phyloP scores from a whole-genome alignment of 1,140 invertebrate genomes.

The Akabosia matsudoensis region DNA sequence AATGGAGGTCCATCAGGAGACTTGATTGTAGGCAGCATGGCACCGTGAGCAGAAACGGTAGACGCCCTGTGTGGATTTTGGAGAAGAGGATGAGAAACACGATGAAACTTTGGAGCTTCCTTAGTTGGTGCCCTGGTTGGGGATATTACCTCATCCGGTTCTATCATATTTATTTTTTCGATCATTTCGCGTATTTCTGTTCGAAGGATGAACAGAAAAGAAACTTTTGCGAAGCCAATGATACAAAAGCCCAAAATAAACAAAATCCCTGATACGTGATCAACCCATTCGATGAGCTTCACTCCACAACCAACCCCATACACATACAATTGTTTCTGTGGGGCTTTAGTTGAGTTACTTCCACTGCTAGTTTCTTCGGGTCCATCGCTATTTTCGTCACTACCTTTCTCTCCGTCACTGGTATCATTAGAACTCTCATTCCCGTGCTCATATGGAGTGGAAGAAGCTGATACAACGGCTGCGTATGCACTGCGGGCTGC shows the following conservation, averaged over 20 bases:
- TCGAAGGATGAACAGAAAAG: slow-evolving; percentile 77
- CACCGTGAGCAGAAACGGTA: slow-evolving; percentile 28
- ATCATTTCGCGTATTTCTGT: slow-evolving; percentile 78
- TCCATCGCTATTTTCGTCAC: neutral
- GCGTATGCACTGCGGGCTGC: neutral
- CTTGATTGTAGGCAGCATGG: slow-evolving; percentile 27
- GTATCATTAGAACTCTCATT: neutral
- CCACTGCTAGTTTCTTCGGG: neutral
- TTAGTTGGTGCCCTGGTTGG: neutral
- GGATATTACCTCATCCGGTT: slow-evolving; percentile 49
- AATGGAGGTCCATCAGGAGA: slow-evolving; percentile 20
- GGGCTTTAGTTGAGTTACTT: neutral
- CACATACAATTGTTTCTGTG: slow-evolving; percentile 32
- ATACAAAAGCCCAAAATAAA: slow-evolving; percentile 85
- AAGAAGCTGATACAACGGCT: neutral
- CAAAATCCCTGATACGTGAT: slow-evolving; percentile 60
- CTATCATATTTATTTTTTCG: slow-evolving; percentile 70
- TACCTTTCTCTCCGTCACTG: neutral
- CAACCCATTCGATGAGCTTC: slow-evolving; percentile 43
- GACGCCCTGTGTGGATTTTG: slow-evolving; percentile 33
- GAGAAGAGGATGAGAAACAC: slow-evolving; percentile 30
- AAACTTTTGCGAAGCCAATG: slow-evolving; percentile 81
- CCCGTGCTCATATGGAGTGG: neutral
- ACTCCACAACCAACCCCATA: slow-evolving; percentile 40
- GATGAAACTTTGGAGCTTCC: slow-evolving; percentile 16